A percentile compares a stretch with the other conserved stretches of the same genome.
Evolutionary conservation across 53 echinoderm and acorn worm species (phyloP).

Genomic region (Mesocentrotus franciscanus): DNA sequence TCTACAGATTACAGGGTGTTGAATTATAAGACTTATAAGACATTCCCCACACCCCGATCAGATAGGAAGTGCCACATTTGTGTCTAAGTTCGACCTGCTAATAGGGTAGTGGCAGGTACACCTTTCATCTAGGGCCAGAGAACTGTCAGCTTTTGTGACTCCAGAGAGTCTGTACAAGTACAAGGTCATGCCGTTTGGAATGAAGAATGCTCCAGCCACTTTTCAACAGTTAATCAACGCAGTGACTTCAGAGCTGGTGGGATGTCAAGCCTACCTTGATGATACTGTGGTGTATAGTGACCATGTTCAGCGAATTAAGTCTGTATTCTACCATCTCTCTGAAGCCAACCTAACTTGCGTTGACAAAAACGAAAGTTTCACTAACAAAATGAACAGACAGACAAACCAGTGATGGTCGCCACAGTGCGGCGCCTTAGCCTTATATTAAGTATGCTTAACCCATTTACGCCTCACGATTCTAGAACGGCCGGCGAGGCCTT

Average conservation of each 20-base stretch:
- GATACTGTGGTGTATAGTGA: constrained; percentile 58
- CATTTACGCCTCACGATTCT: too few relatives aligned
- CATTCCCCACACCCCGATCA: constrained; percentile 15
- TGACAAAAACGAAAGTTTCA: too few relatives aligned
- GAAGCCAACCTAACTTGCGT: constrained; percentile 30
- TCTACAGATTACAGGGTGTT: background rate
- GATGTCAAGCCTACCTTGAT: constrained; percentile 71
- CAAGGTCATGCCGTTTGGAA: constrained; percentile 60
- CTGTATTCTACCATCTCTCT: background rate
- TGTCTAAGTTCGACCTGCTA: constrained; percentile 54
- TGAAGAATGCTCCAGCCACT: background rate
- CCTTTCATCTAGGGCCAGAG: constrained; percentile 19
- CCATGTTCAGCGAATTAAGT: background rate
- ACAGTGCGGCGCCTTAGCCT: too few relatives aligned
- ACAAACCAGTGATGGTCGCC: too few relatives aligned
- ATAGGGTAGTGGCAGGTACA: constrained; percentile 66
- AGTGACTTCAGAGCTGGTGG: background rate
- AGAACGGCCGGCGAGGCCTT: too few relatives aligned
- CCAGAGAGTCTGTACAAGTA: constrained; percentile 9
- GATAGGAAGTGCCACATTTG: constrained; percentile 44
- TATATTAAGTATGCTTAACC: too few relatives aligned
- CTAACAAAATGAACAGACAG: too few relatives aligned
- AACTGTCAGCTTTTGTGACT: constrained; percentile 55
- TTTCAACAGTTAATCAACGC: constrained; percentile 59
- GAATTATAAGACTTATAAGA: background rate